Evolutionary conservation across 23 tunicate genomes (phyloP).

Genomic region (Ciona savignyi): DNA sequence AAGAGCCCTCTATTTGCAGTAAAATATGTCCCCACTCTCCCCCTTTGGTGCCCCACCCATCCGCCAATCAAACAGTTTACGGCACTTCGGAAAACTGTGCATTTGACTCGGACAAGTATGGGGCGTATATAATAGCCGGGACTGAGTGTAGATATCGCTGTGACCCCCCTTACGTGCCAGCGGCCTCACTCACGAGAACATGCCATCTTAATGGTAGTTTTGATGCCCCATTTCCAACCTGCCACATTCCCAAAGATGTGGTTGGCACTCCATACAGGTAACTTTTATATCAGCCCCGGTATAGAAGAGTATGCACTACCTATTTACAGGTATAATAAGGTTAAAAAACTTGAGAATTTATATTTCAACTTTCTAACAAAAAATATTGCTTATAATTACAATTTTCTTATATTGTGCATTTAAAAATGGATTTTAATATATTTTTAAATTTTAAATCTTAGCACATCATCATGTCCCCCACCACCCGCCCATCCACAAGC

Average conservation of each 20-base stretch:
- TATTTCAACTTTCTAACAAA: not conserved
- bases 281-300: no score
- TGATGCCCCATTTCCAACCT: conserved; percentile 26
- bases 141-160: conserved; percentile 21
- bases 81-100: conserved; percentile 28
- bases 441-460: not conserved
- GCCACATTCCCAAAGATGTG: conserved; percentile 30
- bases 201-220: conserved; percentile 25
- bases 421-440: not conserved
- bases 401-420: not conserved
- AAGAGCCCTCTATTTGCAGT: conserved; percentile 25
- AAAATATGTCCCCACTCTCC: conserved; percentile 19
- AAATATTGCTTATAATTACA: not conserved
- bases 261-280: not conserved
- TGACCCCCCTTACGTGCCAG: conserved; percentile 12
- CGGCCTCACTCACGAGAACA: conserved; percentile 9
- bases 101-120: not conserved
- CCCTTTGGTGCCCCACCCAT: not conserved
- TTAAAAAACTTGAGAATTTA: no score
- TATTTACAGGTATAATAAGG: no score
- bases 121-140: not conserved
- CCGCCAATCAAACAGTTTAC: not conserved
- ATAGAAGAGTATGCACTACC: no score
- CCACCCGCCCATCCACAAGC: conserved; percentile 31
- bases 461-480: conserved; percentile 4